These are phyloP conservation scores for Rutilus rutilus DNA, from an alignment of 2,113 vertebrate genomes.

Conservation along the genomic window DNA sequence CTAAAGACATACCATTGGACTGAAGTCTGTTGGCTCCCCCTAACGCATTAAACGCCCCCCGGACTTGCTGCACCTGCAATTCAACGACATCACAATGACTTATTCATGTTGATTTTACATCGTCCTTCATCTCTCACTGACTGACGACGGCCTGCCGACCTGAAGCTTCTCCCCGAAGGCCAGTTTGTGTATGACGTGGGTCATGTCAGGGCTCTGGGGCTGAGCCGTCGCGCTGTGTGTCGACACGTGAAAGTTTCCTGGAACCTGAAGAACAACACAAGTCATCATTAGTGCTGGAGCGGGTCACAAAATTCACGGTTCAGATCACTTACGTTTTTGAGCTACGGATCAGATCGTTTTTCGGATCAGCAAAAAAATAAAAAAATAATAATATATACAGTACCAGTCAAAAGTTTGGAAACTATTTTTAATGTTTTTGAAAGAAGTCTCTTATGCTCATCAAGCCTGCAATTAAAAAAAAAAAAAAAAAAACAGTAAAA, in stretches of 20 bases:
- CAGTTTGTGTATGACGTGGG: conserved; percentile 93
- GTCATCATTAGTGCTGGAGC: not conserved
- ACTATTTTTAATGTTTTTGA: too few species aligned
- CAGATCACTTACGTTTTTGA: too few species aligned
- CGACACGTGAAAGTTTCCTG: conserved; percentile 97
- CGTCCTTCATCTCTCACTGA: not conserved
- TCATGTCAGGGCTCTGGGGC: conserved; percentile 97
- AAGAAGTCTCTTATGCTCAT: too few species aligned
- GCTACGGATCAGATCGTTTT: too few species aligned
- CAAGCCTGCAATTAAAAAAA: too few species aligned
- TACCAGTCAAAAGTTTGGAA: too few species aligned
- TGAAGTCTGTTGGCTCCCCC: conserved; percentile 89
- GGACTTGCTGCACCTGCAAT: conserved; percentile 87
- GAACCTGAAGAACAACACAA: conserved; percentile 79
- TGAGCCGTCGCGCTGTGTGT: conserved; percentile 98
- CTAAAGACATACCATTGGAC: conserved; percentile 89
- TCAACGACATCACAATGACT: not conserved
- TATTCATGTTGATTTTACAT: not conserved
- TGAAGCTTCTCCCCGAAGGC: conserved; percentile 93
- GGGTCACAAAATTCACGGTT: too few species aligned
- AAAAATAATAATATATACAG: too few species aligned
- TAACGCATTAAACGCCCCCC: conserved; percentile 95
- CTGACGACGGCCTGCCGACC: conserved; percentile 68
- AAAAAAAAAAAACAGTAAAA: too few species aligned
- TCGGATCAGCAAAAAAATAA: too few species aligned